Conservation (phyloP, 2,888 invertebrate species). For the Alentia gelatinosa region DNA sequence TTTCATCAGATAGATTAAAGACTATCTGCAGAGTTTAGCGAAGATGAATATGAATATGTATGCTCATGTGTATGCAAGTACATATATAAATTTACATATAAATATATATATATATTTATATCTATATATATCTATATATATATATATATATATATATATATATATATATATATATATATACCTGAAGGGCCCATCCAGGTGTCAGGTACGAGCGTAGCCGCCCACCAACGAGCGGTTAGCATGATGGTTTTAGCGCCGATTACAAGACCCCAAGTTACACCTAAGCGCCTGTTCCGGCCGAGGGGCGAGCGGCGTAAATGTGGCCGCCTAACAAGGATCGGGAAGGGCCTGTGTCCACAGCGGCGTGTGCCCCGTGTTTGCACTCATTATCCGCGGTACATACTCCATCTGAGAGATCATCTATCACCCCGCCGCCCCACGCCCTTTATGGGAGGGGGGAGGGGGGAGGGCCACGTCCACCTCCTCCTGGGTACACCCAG, state of each 20-base stretch:
- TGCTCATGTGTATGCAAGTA: too few relatives aligned
- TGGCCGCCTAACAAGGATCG: neutral
- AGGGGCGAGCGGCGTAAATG: neutral
- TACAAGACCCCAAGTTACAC: neutral
- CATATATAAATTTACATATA: too few relatives aligned
- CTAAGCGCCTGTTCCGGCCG: neutral
- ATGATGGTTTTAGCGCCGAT: neutral
- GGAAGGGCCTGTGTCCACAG: slow-evolving; percentile 20
- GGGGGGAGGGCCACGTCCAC: too few relatives aligned
- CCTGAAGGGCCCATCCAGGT: neutral
- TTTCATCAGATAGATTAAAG: too few relatives aligned
- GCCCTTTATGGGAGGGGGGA: neutral
- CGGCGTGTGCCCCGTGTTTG: neutral
- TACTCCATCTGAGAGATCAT: slow-evolving; percentile 39
- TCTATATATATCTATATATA: neutral
- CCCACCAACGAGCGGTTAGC: neutral
- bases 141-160: neutral
- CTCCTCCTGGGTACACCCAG: too few relatives aligned
- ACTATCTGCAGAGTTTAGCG: too few relatives aligned
- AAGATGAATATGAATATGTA: too few relatives aligned
- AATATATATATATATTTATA: too few relatives aligned
- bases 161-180: too few relatives aligned
- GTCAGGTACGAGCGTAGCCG: neutral
- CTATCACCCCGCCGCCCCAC: neutral
- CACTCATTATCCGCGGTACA: slow-evolving; percentile 23